Percentiles rank a stretch among this genome's conserved stretches.
These are phyloP conservation scores for Cecidostiba fungosa DNA, from an alignment of 2,888 invertebrate genomes.

Conservation along the genomic window DNA sequence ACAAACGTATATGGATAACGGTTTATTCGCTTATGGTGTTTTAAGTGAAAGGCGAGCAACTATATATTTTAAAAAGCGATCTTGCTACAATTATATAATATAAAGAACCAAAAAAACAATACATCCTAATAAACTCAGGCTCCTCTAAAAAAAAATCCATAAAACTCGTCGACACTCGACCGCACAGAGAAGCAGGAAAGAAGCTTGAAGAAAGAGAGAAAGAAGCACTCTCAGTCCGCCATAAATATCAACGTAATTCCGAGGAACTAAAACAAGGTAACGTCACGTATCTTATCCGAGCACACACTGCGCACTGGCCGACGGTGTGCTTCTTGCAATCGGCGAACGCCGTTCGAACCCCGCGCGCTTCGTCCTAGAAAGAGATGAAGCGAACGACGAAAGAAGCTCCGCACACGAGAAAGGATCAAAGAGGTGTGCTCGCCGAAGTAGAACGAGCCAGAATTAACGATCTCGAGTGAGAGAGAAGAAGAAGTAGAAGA, in stretches of 20 bases:
- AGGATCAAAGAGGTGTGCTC: constrained; percentile 42
- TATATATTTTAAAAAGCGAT: too few species aligned
- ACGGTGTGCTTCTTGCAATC: neutral
- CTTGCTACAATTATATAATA: too few species aligned
- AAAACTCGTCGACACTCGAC: neutral
- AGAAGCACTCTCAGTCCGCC: constrained; percentile 19
- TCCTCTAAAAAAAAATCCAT: neutral
- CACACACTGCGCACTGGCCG: neutral
- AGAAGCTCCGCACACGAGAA: constrained; percentile 9
- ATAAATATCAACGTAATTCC: constrained; percentile 48
- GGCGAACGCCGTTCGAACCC: neutral
- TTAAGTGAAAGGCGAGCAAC: neutral
- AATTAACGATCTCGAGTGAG: constrained; percentile 42
- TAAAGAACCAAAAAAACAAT: too few species aligned
- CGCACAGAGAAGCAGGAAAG: neutral
- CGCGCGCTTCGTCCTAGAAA: neutral
- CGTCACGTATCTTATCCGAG: constrained; percentile 34
- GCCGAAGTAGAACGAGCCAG: constrained; percentile 46
- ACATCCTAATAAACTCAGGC: neutral
- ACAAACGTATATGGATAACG: too few species aligned
- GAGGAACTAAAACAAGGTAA: constrained; percentile 45
- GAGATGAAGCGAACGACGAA: neutral
- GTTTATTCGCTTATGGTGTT: too few species aligned
- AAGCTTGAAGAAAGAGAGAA: neutral
- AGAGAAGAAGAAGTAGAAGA: neutral